phyloP scores from a whole-genome alignment of 2,888 invertebrate species.

The Psylliodes chrysocephalus region DNA sequence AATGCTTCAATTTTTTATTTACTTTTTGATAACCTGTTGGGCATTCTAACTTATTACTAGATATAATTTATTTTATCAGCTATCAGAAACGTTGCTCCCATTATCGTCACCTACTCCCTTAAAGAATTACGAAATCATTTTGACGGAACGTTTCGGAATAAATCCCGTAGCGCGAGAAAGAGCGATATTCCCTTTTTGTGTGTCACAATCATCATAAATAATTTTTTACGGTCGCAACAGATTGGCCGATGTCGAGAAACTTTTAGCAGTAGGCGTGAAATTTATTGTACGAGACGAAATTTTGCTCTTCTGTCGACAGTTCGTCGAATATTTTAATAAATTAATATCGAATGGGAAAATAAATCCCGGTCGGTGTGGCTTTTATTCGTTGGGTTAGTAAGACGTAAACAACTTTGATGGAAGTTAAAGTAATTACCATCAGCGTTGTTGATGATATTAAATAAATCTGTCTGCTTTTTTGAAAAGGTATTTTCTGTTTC shows the following conservation, averaged over 20 bases:
- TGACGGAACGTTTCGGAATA: background rate
- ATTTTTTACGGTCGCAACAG: constrained; percentile 21
- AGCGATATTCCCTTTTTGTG: constrained; percentile 5
- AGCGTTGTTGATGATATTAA: no score
- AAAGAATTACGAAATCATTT: background rate
- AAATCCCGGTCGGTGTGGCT: no score
- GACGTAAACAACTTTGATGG: no score
- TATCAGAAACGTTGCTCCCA: background rate
- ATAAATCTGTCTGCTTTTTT: no score
- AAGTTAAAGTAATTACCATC: no score
- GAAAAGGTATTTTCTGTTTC: no score
- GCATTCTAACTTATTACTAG: no score
- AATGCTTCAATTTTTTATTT: no score
- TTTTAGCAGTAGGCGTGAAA: constrained; percentile 25
- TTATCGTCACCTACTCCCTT: background rate
- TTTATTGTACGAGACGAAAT: constrained; percentile 16
- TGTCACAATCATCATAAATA: constrained; percentile 23
- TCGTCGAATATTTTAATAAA: constrained; percentile 27
- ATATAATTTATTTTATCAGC: no score
- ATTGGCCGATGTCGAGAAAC: constrained; percentile 22
- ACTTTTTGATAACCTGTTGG: no score
- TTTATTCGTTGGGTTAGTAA: no score
- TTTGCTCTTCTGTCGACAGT: constrained; percentile 15
- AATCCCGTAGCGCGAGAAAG: background rate
- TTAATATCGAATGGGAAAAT: constrained; percentile 10